Evolutionary conservation across 2,113 vertebrate species (phyloP).

Genomic region (Azemiops feae): DNA sequence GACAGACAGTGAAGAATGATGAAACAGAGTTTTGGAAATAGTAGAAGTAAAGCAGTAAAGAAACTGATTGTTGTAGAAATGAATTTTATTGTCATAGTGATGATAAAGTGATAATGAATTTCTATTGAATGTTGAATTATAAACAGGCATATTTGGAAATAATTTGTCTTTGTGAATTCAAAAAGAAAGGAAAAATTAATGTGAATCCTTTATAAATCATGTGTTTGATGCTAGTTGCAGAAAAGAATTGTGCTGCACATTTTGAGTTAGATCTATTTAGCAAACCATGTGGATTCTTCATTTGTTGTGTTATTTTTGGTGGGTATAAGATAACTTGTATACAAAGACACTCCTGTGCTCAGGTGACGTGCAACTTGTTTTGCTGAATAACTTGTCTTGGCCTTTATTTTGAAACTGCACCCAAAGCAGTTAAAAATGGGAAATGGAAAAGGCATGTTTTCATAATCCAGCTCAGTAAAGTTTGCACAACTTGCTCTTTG

Average conservation of each 20-base stretch:
- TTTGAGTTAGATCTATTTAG: constrained; percentile 40
- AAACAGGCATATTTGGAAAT: neutral
- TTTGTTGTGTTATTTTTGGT: constrained; percentile 46
- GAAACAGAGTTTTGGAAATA: neutral
- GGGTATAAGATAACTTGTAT: constrained; percentile 52
- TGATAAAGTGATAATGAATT: neutral
- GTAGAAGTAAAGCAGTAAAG: neutral
- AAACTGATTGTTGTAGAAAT: neutral
- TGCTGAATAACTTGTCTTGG: constrained; percentile 62
- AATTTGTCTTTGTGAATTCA: neutral
- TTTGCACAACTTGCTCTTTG: constrained; percentile 78
- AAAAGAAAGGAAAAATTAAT: neutral
- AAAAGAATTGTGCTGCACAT: constrained; percentile 34
- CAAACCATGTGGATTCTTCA: constrained; percentile 25
- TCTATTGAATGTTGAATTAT: neutral
- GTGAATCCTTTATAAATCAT: neutral
- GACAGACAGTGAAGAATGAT: neutral
- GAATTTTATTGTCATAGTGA: neutral
- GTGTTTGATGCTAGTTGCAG: neutral
- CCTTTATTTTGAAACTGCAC: constrained; percentile 62
- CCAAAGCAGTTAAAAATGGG: constrained; percentile 69
- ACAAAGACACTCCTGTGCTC: constrained; percentile 53
- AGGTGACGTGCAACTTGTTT: constrained; percentile 53
- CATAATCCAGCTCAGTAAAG: constrained; percentile 69
- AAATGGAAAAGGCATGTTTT: constrained; percentile 72